Evolutionary conservation across 2,888 invertebrate species (phyloP), one percentile per base, ranked within the genome.

Genomic region (Drosophila prolongata): DNA sequence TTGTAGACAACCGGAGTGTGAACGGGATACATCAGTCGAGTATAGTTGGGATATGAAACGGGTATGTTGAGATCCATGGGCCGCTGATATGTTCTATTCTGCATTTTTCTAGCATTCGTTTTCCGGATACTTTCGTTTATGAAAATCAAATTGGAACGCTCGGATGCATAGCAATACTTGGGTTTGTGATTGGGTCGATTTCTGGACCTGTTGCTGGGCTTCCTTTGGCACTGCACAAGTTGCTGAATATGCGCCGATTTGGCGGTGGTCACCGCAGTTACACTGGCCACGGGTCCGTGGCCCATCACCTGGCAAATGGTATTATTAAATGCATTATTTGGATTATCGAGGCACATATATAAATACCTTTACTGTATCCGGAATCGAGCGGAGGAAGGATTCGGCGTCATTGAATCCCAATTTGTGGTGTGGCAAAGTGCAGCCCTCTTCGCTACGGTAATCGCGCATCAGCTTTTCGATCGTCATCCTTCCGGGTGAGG

Each of bases 171-270:
- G n/a, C 3, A 13, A 58, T 35, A 59, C 34, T 10, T 27, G 10
- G 75, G 14, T 14, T 66, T 54, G 3, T 6, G 30, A 1, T 5
- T 27, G 1, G 43, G 11, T 4, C 34, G 47, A 9, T 2, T 43
- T 24, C 11, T 53, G 2, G 46, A n/a, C 10, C 8, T 35, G 13
- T 4, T 14, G 11, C n/a, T 49, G 2, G 80, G 61, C 37, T 90
- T 91, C 50, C 79, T 91, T 47, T 91, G 91, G 5, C 35, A 11
- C 27, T 75, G 70, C 6, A 91, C 87, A 65, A 91, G 67, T 3
- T 72, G 55, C 27, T 89, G 85, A 13, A 91, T 91, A 44, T 91
- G 91, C 0, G 78, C 80, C 2, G 89, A 67, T 4, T 88, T 90
- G 6, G 66, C 69, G 14, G 77, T 82, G 3, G 61, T 40, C 3